Conservation (phyloP, 2,888 invertebrate species). For the Asteroscopus sphinx region DNA sequence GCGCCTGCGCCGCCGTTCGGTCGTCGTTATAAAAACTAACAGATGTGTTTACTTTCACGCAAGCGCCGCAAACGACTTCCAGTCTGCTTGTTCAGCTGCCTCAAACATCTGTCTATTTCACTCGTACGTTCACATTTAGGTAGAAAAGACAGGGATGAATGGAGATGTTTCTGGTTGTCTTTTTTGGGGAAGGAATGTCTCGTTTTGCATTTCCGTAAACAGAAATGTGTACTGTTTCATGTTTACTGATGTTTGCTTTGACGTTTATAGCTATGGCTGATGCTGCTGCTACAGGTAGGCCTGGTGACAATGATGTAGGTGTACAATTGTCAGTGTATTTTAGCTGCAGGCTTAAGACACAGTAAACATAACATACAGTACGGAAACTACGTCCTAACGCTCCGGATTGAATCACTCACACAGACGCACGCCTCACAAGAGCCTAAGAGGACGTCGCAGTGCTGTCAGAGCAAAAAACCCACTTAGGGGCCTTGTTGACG, state of each 20-base stretch:
- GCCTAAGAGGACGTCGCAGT: too few relatives aligned
- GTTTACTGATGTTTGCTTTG: conserved; percentile 13
- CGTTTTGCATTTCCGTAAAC: conserved; percentile 51
- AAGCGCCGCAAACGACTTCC: conserved; percentile 42
- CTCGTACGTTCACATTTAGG: conserved; percentile 8
- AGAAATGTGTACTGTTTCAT: conserved; percentile 13
- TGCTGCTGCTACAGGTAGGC: too few relatives aligned
- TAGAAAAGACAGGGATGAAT: conserved; percentile 20
- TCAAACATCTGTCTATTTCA: conserved; percentile 17
- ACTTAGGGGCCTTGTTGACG: too few relatives aligned
- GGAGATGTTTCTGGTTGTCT: conserved; percentile 11
- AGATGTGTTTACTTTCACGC: conserved; percentile 59
- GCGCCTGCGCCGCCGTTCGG: conserved; percentile 27
- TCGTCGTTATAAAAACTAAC: conserved; percentile 49
- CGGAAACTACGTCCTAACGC: too few relatives aligned
- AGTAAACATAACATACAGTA: too few relatives aligned
- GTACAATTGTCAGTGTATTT: too few relatives aligned
- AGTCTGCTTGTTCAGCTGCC: conserved; percentile 60
- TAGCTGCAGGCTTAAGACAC: too few relatives aligned
- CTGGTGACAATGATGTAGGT: too few relatives aligned
- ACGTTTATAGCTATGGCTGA: not conserved
- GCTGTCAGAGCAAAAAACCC: too few relatives aligned
- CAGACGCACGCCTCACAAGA: too few relatives aligned
- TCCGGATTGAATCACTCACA: too few relatives aligned
- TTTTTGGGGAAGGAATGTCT: conserved; percentile 36